A percentile compares a stretch with the other conserved stretches of the same genome.
Conservation (phyloP, 2,113 vertebrate genomes). For the Dipodomys merriami region DNA sequence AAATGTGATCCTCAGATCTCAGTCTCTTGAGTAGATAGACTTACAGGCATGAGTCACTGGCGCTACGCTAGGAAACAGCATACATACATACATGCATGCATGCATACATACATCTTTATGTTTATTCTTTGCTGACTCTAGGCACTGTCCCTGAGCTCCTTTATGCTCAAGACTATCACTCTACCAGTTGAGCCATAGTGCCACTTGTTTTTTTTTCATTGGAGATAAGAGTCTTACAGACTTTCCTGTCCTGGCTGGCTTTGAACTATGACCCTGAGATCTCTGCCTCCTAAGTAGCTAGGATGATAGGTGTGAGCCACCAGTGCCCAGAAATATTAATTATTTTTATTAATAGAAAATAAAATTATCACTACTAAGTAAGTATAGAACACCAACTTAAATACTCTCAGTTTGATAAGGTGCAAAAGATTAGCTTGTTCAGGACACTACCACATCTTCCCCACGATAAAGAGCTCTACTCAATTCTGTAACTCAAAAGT, state of each 20-base stretch:
- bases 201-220: too few species aligned
- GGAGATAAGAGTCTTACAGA: too few species aligned
- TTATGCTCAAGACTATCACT: too few species aligned
- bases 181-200: too few species aligned
- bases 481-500: slow-evolving; percentile 20
- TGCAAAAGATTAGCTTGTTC: not conserved
- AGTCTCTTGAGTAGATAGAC: too few species aligned
- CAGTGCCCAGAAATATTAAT: not conserved
- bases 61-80: not conserved
- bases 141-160: too few species aligned
- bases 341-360: slow-evolving; percentile 13
- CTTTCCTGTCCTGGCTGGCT: not conserved
- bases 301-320: not conserved
- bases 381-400: slow-evolving; percentile 19
- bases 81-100: not conserved
- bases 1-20: too few species aligned
- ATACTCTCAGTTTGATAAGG: not conserved
- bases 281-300: too few species aligned
- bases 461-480: slow-evolving; percentile 37
- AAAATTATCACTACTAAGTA: slow-evolving; percentile 30
- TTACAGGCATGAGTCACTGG: too few species aligned
- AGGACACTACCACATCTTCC: slow-evolving; percentile 1
- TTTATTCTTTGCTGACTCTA: not conserved
- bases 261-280: too few species aligned
- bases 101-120: not conserved